Base-by-base conservation (phyloP, 2,888 invertebrate genomes). In the Clostera curtula region DNA sequence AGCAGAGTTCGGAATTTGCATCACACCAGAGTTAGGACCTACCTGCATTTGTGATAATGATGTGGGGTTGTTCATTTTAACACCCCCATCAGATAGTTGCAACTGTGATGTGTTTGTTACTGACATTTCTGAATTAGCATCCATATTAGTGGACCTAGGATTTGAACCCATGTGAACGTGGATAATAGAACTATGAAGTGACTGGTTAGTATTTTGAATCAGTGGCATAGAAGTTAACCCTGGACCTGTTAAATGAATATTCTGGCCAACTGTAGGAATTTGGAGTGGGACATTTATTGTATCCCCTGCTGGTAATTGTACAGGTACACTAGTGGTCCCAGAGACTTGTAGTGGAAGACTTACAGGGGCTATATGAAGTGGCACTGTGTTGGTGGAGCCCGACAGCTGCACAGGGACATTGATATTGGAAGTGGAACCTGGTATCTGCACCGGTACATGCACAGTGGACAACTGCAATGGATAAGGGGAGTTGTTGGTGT, bases 101-200 rank as follows among this genome's bases (percentile, higher is more conserved):
- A 77, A 50, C 36, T 77, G 80, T 17, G 73, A 59, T 25, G 77
- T 53, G 43, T 58, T 77, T 1, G 72, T 56, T 25, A 71, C 56
- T 34, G 57, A 67, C 56, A 80, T 58, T 19, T 80, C 82, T 25
- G 71, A 49, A 29, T 45, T 57, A 25, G 62, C 59, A 39, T 83
- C 83, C 47, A 82, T 61, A 37, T 56, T 79, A 20, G 56, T 36
- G 12, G 64, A 22, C 25, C 76, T 60, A 4, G 57, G 43, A 45
- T 80, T 77, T 11, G 76, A 68, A 22, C 76, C 75, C 80, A 84
- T 77, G 40, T 84, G 83, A 12, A 85, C 65, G 54, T 84, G 83
- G 43, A 84, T 62, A 37, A 84, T 74, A 26, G 80, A 77, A 52
- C 70, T 77, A 36, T 77, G 75, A 24, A 79, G 43, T 15, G 74